These are phyloP conservation scores for Cariama cristata DNA, from an alignment of 2,113 vertebrate species.

Conservation along the genomic window DNA sequence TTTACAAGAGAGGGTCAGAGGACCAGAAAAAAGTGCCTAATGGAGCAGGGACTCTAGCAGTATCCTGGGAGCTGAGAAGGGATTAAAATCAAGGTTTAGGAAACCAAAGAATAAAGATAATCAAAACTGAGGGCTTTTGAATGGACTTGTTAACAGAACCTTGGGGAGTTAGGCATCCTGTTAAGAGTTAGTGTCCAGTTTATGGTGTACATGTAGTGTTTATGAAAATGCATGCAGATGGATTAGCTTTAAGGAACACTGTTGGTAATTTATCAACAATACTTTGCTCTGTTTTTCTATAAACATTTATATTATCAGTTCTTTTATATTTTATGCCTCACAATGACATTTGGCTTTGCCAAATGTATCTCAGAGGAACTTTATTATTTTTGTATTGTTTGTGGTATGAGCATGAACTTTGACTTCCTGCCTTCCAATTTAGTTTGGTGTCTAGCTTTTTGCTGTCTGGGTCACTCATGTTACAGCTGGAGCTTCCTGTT, in stretches of 20 bases:
- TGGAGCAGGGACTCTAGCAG: not conserved
- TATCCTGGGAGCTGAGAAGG: not conserved
- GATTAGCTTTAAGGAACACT: not conserved
- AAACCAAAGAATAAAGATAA: not conserved
- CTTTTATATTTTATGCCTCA: slow-evolving; percentile 46
- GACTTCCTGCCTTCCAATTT: slow-evolving; percentile 83
- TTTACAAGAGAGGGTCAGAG: not conserved
- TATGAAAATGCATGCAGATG: not conserved
- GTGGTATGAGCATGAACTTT: slow-evolving; percentile 75
- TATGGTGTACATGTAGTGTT: not conserved
- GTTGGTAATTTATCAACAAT: not conserved
- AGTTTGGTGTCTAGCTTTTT: slow-evolving; percentile 71
- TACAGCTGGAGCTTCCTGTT: slow-evolving; percentile 85
- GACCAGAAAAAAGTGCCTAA: not conserved
- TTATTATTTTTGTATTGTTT: slow-evolving; percentile 78
- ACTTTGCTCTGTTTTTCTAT: slow-evolving; percentile 1
- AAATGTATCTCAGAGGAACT: slow-evolving; percentile 75
- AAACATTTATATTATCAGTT: slow-evolving; percentile 60
- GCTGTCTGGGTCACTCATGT: slow-evolving; percentile 82
- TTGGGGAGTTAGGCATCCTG: not conserved
- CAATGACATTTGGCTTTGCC: slow-evolving; percentile 46
- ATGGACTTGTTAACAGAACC: not conserved
- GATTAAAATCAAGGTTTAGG: not conserved
- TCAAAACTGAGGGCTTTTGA: not conserved
- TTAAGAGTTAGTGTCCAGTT: not conserved